These are phyloP conservation scores for Stylophora pistillata DNA, from an alignment of 64 coral and sea anemone genomes.

Conservation along the genomic window DNA sequence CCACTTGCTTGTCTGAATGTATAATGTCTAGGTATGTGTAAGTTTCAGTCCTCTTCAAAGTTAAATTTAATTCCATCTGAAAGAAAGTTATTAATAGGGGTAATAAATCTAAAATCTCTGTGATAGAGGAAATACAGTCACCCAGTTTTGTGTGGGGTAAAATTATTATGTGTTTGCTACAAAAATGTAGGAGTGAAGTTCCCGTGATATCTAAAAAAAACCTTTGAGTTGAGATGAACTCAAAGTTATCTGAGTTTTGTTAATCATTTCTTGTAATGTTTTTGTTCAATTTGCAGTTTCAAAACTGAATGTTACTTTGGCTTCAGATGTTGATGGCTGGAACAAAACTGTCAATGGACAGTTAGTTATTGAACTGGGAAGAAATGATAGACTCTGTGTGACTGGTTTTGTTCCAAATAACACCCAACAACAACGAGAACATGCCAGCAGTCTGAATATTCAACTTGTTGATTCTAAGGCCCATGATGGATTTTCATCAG, in stretches of 20 bases:
- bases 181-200: too few relatives aligned
- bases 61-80: too few relatives aligned
- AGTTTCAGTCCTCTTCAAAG: too few relatives aligned
- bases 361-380: constrained; percentile 7
- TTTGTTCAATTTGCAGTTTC: neutral
- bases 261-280: neutral
- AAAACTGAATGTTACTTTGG: constrained; percentile 16
- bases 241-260: neutral
- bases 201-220: too few relatives aligned
- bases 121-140: too few relatives aligned
- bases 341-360: constrained; percentile 12
- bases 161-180: too few relatives aligned
- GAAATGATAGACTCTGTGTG: neutral
- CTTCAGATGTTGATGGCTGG: constrained; percentile 1
- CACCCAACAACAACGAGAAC: neutral
- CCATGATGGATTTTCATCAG: neutral
- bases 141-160: too few relatives aligned
- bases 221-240: too few relatives aligned
- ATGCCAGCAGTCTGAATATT: constrained; percentile 1
- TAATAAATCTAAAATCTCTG: too few relatives aligned
- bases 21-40: too few relatives aligned
- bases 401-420: constrained; percentile 21
- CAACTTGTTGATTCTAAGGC: constrained; percentile 20
- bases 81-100: too few relatives aligned
- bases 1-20: too few relatives aligned